phyloP scores from a whole-genome alignment of 2,888 invertebrate genomes.

The Nomada ruficornis region DNA sequence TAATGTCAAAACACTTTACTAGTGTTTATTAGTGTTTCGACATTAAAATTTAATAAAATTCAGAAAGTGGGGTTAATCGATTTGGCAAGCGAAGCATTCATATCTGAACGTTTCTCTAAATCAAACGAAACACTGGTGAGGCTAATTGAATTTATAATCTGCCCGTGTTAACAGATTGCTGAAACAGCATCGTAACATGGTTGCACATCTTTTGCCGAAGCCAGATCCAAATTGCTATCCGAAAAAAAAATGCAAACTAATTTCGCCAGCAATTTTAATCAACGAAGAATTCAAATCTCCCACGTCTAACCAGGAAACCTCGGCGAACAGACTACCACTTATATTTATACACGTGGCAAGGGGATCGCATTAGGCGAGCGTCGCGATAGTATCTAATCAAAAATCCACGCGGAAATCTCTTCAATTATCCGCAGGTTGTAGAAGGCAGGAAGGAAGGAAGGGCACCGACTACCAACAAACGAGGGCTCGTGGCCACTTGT shows the following conservation, averaged over 20 bases:
- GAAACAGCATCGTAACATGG: background rate
- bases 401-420: conserved; percentile 37
- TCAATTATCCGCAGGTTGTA: conserved; percentile 42
- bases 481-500: conserved; percentile 46
- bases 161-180: too few relatives aligned
- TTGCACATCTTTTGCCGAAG: background rate
- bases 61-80: too few relatives aligned
- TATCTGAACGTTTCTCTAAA: background rate
- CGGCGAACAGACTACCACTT: background rate
- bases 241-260: too few relatives aligned
- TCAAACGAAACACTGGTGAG: background rate
- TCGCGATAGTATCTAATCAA: conserved; percentile 44
- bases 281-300: too few relatives aligned
- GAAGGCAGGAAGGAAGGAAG: conserved; percentile 25
- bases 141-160: conserved; percentile 10
- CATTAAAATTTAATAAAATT: too few relatives aligned
- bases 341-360: background rate
- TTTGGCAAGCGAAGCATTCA: too few relatives aligned
- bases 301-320: too few relatives aligned
- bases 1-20: too few relatives aligned
- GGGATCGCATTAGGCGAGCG: background rate
- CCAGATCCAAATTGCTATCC: too few relatives aligned
- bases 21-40: too few relatives aligned
- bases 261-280: too few relatives aligned
- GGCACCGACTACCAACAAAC: conserved; percentile 24